Percentiles rank a stretch among this genome's conserved stretches.
These are phyloP conservation scores for Trichechus manatus DNA, from an alignment of 2,113 vertebrate genomes.

Conservation along the genomic window DNA sequence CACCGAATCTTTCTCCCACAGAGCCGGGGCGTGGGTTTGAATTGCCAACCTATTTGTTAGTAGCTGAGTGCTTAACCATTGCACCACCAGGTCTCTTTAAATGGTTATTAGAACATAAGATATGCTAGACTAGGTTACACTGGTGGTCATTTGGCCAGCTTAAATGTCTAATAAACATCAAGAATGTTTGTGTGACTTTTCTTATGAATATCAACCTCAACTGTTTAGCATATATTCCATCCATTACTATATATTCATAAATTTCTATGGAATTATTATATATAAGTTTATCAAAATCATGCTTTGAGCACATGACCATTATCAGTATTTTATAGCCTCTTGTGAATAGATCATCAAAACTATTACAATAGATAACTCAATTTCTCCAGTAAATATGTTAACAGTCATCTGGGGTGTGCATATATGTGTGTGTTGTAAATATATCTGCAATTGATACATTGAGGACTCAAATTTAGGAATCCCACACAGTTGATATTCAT, in stretches of 20 bases:
- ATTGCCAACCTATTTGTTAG: too few species aligned
- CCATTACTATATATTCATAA: background rate
- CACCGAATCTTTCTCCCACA: too few species aligned
- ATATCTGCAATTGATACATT: background rate
- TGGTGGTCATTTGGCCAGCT: background rate
- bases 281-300: background rate
- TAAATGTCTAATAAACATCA: slow-evolving; percentile 13
- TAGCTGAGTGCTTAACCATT: too few species aligned
- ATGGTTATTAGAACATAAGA: background rate
- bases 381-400: slow-evolving; percentile 26
- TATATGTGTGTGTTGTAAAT: background rate
- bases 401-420: background rate
- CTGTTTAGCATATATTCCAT: background rate
- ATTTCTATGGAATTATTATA: background rate
- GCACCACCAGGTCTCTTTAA: too few species aligned
- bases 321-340: slow-evolving; percentile 11
- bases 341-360: background rate
- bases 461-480: background rate
- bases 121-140: background rate
- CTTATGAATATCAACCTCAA: background rate
- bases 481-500: background rate
- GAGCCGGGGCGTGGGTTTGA: too few species aligned
- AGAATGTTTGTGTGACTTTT: slow-evolving; percentile 11
- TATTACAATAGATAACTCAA: slow-evolving; percentile 9
- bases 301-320: background rate